Conservation (phyloP, 2,797 vertebrate genomes). For the Anomalospiza imberbis region DNA sequence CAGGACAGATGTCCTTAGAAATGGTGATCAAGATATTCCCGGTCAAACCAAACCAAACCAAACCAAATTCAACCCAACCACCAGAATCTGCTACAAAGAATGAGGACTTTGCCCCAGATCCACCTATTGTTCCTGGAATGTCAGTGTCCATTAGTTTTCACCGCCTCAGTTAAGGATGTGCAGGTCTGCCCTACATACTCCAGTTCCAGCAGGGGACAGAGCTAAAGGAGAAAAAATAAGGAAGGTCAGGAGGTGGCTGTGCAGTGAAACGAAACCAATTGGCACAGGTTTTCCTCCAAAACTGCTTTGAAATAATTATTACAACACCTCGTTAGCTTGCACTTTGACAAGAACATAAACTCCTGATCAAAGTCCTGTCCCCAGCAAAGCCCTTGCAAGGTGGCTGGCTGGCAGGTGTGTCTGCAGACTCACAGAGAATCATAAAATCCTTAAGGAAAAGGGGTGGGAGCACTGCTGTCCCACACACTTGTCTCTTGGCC, state of each 20-base stretch:
- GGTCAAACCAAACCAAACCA: not conserved
- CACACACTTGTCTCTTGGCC: fast-evolving
- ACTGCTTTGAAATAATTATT: not conserved
- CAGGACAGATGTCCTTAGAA: not conserved
- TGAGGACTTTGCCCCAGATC: not conserved
- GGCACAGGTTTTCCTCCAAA: not conserved
- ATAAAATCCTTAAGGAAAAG: not conserved
- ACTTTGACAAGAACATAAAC: not conserved
- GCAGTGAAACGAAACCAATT: not conserved
- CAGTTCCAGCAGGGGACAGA: not conserved
- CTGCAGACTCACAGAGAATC: not conserved
- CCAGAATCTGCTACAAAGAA: not conserved
- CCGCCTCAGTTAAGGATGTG: fast-evolving
- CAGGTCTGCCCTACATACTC: not conserved
- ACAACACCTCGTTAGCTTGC: fast-evolving
- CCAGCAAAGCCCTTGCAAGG: not conserved
- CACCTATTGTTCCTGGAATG: not conserved
- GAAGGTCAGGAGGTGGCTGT: not conserved
- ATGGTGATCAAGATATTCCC: not conserved
- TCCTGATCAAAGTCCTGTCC: not conserved
- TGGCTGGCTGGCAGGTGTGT: not conserved
- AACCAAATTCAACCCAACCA: not conserved
- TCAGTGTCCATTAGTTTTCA: not conserved
- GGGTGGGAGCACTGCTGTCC: not conserved
- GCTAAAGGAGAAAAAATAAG: not conserved